Conservation (phyloP, 2,113 vertebrate genomes). For the Silurus glanis region DNA sequence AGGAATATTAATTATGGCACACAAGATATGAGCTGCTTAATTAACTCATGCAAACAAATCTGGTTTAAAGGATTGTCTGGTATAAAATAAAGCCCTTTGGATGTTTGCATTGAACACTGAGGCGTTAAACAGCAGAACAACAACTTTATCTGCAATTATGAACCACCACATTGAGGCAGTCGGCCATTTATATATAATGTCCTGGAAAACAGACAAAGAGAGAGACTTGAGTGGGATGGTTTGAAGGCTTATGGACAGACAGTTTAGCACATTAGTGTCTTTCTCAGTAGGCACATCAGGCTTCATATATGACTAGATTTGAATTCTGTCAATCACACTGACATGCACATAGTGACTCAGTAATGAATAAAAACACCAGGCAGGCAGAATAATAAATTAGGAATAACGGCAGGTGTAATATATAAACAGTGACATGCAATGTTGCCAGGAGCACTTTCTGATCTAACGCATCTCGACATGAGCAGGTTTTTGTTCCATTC, state of each 20-base stretch:
- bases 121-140: slow-evolving; percentile 1
- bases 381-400: slow-evolving; percentile 18
- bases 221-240: background rate
- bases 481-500: background rate
- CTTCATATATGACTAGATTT: slow-evolving; percentile 7
- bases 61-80: slow-evolving; percentile 10
- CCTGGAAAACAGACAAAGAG: background rate
- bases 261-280: slow-evolving; percentile 10
- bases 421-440: background rate
- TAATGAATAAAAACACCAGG: slow-evolving; percentile 22
- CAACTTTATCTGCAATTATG: background rate
- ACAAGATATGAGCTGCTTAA: slow-evolving; percentile 13
- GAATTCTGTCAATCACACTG: slow-evolving; percentile 17
- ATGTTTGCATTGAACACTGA: slow-evolving; percentile 13
- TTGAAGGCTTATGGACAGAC: slow-evolving; percentile 7
- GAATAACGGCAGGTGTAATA: slow-evolving; percentile 28
- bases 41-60: slow-evolving; percentile 16
- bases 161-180: background rate
- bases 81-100: background rate
- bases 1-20: background rate
- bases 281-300: slow-evolving; percentile 1
- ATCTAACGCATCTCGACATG: slow-evolving; percentile 10
- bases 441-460: background rate
- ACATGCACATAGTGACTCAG: background rate
- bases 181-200: background rate